Base-by-base conservation (phyloP, 2,113 vertebrate species). In the Neolamprologus fasciatus region DNA sequence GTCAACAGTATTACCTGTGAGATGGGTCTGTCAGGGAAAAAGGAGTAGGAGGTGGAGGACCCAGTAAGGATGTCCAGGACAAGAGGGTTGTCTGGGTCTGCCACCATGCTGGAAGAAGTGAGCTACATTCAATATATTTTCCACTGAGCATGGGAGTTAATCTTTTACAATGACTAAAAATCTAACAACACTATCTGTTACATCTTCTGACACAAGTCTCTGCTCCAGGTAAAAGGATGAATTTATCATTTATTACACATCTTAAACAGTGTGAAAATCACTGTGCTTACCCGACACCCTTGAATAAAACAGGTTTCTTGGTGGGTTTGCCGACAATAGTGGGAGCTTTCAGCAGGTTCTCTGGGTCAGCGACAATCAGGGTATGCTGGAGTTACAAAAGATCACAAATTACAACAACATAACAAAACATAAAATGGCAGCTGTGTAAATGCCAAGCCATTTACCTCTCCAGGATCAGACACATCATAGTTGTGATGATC, bases 41-140 rank as follows among this genome's bases (percentile, higher is more conserved):
- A 99, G 78, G 98, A 99, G 89, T 99, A 99, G 0, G 98, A 97
- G 3, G 98, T 98, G 1, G 99, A 99, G 8, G 99, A 98, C 55
- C 98, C 99, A 0, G 98, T 99, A n/a, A 99, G 97, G 90, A 99
- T 99, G 89, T 99, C 99, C 95, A 99, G 92, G 11, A 99, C 99
- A 40, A 99, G 95, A 0, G 98, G 98, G 83, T 99, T 99, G 68
- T 99, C 98, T 0, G 98, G 98, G 89, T 99, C 99, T 8, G 99
- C 99, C 91, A 99, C 99, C 98, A 99, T 99, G 86, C 99, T 97
- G 92, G 71, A 19, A 66, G 33, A 90, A 58, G 3, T 11, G 26
- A 33, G 16, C 10, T 45, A n/a, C 45, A 61, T 16, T 55, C 26
- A 3, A n/a, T 19, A 78, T 28, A 5, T 28, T 50, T 87, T 73